Base-by-base conservation (phyloP, 2,888 invertebrate genomes). In the Cataglyphis altisquamis region DNA sequence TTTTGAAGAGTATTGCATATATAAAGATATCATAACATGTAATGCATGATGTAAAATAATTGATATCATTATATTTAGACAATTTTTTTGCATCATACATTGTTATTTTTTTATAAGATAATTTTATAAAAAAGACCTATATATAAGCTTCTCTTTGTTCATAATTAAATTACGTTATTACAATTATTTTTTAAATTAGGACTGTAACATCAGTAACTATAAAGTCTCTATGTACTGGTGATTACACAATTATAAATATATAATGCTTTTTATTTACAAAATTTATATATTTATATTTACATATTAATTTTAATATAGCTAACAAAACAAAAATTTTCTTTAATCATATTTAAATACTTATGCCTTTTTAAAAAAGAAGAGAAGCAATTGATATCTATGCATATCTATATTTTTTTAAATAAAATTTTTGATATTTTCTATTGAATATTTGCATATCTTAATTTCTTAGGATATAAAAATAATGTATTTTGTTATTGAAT, bases 1-100 rank as follows among this genome's bases (percentile, higher is more conserved):
- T 52, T 48, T 8, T 52, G 48, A 52, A 52, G n/a, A 52, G 2
- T 6, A 52, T 52, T 52, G 48, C 48, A 52, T 52, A 18, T 45
- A 6, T n/a, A 52, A 52, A 8, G 6, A 52, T 8, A 2, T 52
- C n/a, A 52, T n/a, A 52, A 52, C n/a, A 8, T 3, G 2, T 52
- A 52, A 52, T 55, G 89, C 82, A 86, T 84, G 86, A 10, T 88
- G 85, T 87, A 32, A 83, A 82, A 86, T 81, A 77, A 89, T 92
- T 91, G 91, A 91, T 85, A 90, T 82, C 68, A 39, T 21, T 63
- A 62, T 45, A 45, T 36, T 85, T 87, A 75, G 87, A 73, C 92
- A 91, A 92, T 91, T 89, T 66, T 86, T 90, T 83, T 84, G 67
- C 85, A 84, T 85, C 80, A 68, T 86, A 77, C 63, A 45, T 70